Conservation (phyloP, 2,113 vertebrate species). For the Anguilla rostrata region DNA sequence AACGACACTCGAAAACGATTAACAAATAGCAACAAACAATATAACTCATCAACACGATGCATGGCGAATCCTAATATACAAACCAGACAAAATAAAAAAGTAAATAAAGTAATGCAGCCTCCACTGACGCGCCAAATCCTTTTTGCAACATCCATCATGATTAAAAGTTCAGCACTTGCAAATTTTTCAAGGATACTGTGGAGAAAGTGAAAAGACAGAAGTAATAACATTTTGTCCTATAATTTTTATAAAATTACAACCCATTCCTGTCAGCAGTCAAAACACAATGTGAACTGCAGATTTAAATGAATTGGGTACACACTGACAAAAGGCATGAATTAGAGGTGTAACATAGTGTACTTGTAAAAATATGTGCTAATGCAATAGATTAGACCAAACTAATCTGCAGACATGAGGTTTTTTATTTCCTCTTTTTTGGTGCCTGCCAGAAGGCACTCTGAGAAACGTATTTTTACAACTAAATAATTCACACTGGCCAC, state of each 20-base stretch:
- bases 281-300: not conserved
- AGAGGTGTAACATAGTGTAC: constrained; percentile 6
- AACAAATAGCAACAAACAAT: not conserved
- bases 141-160: not conserved
- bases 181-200: not conserved
- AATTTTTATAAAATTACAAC: not conserved
- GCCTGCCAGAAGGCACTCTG: not conserved
- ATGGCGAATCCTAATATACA: not conserved
- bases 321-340: not conserved
- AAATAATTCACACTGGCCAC: not conserved
- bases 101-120: not conserved
- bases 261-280: not conserved
- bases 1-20: not conserved
- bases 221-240: not conserved
- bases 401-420: not conserved
- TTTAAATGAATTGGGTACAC: not conserved
- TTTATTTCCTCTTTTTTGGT: too few relatives aligned
- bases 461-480: constrained; percentile 1
- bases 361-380: constrained; percentile 23
- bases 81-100: not conserved
- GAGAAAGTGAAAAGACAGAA: not conserved
- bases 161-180: not conserved
- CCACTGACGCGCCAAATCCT: not conserved
- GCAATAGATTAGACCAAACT: not conserved
- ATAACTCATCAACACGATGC: not conserved